Percentiles rank a stretch among this genome's conserved stretches.
These are phyloP conservation scores for Brachypteracias leptosomus DNA, from an alignment of 2,113 vertebrate species.

Conservation along the genomic window DNA sequence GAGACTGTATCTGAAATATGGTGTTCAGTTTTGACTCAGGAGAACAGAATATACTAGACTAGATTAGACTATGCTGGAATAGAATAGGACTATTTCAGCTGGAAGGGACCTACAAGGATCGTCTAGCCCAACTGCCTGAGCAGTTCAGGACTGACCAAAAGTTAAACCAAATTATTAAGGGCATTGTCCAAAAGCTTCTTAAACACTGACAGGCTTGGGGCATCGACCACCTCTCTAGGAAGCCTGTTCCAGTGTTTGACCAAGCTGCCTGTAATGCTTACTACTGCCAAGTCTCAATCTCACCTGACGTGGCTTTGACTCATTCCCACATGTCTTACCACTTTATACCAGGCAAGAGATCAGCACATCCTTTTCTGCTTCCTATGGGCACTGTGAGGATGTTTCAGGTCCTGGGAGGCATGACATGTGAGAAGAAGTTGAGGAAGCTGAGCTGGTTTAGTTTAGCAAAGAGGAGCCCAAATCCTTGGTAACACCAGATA, in stretches of 20 bases:
- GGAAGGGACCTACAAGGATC: neutral
- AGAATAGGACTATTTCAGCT: neutral
- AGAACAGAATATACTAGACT: neutral
- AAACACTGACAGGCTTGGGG: neutral
- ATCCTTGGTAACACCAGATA: neutral
- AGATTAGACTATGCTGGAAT: neutral
- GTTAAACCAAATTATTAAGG: neutral
- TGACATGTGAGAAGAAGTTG: neutral
- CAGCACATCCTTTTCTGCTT: neutral
- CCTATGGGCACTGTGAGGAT: neutral
- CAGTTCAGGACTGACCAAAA: neutral
- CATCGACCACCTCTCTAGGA: neutral
- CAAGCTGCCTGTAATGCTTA: neutral
- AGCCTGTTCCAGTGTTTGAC: neutral
- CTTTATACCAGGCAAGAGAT: neutral
- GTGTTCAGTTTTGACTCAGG: neutral
- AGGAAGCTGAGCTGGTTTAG: neutral
- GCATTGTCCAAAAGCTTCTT: neutral
- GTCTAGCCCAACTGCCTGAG: neutral
- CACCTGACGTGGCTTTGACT: neutral
- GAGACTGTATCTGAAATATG: neutral
- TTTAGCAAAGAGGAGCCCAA: neutral
- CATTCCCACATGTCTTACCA: rapidly evolving
- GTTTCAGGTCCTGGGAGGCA: neutral
- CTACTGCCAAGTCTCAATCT: neutral